Evolutionary conservation across 2,888 invertebrate species (phyloP), one percentile per base, ranked within the genome.

Genomic region (Xestia sexstrigata): DNA sequence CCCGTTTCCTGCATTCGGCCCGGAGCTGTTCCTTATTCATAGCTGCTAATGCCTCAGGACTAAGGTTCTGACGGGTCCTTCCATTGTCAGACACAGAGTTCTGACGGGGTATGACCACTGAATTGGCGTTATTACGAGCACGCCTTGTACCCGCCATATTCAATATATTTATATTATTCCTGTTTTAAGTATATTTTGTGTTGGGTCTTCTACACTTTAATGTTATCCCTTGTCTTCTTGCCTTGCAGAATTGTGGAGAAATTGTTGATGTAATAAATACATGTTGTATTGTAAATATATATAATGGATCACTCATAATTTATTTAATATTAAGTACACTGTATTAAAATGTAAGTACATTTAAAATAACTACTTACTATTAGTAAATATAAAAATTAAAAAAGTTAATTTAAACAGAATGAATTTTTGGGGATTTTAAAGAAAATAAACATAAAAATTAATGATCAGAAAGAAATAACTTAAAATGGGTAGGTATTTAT

Each of bases 11-110:
- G 96, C 98, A 97, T 93, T 98, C 98, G 76, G 96, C 95, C 90
- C 98, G 97, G 86, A 98, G 96, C 92, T 98, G 98, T 92, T 98
- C 97, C 96, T 98, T 98, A 91, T 97, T 97, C 97, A 97, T 97
- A 84, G 97, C 95, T 78, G 97, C 96, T 92, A 97, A 95, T 90
- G 97, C 95, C 90, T 97, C 97, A 76, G 96, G 95, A 83, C 93
- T 95, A 86, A 96, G 91, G 85, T 92, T 95, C 89, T 96, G 96
- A 83, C 95, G 95, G 74, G 94, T 92, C 89, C 94, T 93, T 88
- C 94, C 95, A 93, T 94, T 95, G 68, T 96, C 96, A 89, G 95
- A 94, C 69, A 95, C 90, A 23, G 95, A 95, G 87, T 93, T 95
- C 88, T 95, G 96, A 89, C 96, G 94, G 39, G 95, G 96, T 87